Evolutionary conservation across 2,797 vertebrate genomes (phyloP).

Genomic region (Melanotaenia maccullochi): DNA sequence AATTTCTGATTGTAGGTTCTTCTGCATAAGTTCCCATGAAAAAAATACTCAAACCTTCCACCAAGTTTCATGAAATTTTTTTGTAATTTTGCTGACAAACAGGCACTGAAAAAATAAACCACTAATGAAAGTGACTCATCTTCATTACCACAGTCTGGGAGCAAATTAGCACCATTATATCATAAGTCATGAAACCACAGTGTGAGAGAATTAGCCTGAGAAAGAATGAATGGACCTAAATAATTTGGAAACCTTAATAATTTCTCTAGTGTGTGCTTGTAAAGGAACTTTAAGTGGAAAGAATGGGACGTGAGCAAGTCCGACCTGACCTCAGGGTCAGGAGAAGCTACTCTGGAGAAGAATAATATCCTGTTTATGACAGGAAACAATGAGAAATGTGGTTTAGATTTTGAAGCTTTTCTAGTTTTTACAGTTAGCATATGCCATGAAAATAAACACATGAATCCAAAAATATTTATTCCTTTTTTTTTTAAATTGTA

Average conservation of each 20-base stretch:
- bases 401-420: constrained; percentile 3
- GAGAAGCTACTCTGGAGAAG: constrained; percentile 3
- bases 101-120: neutral
- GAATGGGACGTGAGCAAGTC: neutral
- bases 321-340: constrained; percentile 10
- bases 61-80: neutral
- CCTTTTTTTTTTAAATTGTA: neutral
- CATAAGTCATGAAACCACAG: neutral
- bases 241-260: neutral
- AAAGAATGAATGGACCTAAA: neutral
- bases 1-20: too few species aligned
- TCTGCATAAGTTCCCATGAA: too few species aligned
- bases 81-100: neutral
- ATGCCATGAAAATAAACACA: neutral
- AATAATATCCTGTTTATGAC: constrained; percentile 38
- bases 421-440: too few species aligned
- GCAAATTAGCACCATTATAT: neutral
- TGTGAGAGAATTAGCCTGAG: neutral
- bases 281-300: neutral
- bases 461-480: neutral
- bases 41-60: too few species aligned
- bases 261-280: neutral
- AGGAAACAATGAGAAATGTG: constrained; percentile 20
- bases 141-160: neutral
- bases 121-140: neutral